Conservation (phyloP, 1,140 invertebrate species). For the Eriosoma lanigerum region DNA sequence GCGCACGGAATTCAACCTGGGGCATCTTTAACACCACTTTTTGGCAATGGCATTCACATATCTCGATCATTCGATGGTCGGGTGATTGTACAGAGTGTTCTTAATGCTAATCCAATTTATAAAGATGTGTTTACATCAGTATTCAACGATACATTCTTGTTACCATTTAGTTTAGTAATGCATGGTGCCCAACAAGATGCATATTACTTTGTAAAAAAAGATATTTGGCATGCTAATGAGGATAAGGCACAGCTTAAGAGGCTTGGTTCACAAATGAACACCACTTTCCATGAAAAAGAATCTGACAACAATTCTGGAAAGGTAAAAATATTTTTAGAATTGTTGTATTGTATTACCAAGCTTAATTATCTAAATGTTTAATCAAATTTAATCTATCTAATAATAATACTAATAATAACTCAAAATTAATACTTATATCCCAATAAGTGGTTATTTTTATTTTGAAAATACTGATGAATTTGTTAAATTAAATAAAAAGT, state of each 20-base stretch:
- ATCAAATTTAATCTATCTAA: too few species aligned
- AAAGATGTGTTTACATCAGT: constrained; percentile 91
- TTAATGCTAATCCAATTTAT: constrained; percentile 83
- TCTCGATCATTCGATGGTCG: constrained; percentile 76
- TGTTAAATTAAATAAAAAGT: too few species aligned
- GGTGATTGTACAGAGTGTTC: constrained; percentile 82
- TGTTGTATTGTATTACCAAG: too few species aligned
- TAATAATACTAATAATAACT: too few species aligned
- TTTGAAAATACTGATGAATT: too few species aligned
- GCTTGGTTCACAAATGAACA: constrained; percentile 86
- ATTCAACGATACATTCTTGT: constrained; percentile 85
- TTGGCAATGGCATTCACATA: constrained; percentile 87
- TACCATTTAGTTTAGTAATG: constrained; percentile 85
- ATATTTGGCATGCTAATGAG: constrained; percentile 81
- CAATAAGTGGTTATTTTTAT: too few species aligned
- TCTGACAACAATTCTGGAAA: constrained; percentile 59
- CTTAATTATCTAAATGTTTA: too few species aligned
- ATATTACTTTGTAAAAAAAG: constrained; percentile 93
- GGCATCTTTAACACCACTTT: constrained; percentile 72
- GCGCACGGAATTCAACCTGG: constrained; percentile 51
- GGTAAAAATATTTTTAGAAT: constrained; percentile 14
- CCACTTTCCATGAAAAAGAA: constrained; percentile 86
- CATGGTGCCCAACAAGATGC: constrained; percentile 84
- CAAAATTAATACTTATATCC: too few species aligned
- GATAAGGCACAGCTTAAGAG: constrained; percentile 86